These are phyloP conservation scores for Hypothenemus hampei DNA, from an alignment of 1,140 invertebrate species.

Conservation along the genomic window DNA sequence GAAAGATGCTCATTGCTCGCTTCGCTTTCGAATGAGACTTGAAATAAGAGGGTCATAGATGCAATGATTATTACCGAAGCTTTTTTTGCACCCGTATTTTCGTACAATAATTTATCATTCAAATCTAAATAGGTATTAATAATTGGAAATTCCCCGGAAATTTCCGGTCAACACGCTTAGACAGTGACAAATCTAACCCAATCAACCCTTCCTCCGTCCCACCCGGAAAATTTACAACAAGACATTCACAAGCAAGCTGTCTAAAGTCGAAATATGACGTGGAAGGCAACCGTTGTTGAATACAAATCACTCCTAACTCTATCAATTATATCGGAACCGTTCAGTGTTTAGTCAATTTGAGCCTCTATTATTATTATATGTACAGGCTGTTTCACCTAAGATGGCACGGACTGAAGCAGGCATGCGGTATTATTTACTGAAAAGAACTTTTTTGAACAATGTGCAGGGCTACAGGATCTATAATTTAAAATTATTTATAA, in stretches of 20 bases:
- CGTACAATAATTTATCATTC: too few species aligned
- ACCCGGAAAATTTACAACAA: constrained; percentile 24
- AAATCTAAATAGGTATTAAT: too few species aligned
- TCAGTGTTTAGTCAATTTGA: constrained; percentile 20
- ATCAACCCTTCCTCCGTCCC: constrained; percentile 17
- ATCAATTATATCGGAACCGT: constrained; percentile 26
- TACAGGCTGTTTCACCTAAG: constrained; percentile 12
- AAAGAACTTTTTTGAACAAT: too few species aligned
- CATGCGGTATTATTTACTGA: too few species aligned
- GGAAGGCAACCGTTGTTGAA: constrained; percentile 23
- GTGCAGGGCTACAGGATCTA: too few species aligned
- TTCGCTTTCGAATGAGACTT: constrained; percentile 15
- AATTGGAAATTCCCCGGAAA: constrained; percentile 19
- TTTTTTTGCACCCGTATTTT: too few species aligned
- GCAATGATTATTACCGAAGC: too few species aligned
- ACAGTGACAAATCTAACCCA: constrained; percentile 25
- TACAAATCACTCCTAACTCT: constrained; percentile 24
- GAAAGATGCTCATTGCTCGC: constrained; percentile 25
- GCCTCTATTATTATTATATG: too few species aligned
- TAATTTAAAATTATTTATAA: too few species aligned
- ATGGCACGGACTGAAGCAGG: too few species aligned
- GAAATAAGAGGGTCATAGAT: too few species aligned
- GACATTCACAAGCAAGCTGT: constrained; percentile 21
- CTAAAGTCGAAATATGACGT: constrained; percentile 24
- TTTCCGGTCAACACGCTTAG: constrained; percentile 22